Evolutionary conservation across 1,140 invertebrate species (phyloP).

Genomic region (Medauroidea extradentata): DNA sequence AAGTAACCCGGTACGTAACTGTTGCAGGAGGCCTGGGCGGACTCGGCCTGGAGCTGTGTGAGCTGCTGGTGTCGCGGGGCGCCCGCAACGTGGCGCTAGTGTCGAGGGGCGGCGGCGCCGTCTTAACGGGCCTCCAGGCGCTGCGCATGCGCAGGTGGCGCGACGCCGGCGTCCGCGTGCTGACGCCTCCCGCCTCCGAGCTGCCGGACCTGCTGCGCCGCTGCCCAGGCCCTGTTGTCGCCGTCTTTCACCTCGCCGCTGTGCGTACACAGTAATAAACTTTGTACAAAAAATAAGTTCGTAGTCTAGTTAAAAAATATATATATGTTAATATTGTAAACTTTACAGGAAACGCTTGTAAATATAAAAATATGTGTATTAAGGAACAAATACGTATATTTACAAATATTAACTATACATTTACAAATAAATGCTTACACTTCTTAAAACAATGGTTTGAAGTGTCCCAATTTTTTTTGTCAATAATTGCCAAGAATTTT

Average conservation of each 20-base stretch:
- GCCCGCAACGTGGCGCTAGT: constrained; percentile 51
- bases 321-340: neutral
- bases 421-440: neutral
- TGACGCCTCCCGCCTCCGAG: constrained; percentile 40
- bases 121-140: constrained; percentile 54
- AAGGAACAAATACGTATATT: neutral
- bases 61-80: constrained; percentile 55
- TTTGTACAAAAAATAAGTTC: neutral
- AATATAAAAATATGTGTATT: too few species aligned
- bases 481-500: too few species aligned
- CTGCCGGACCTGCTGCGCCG: constrained; percentile 41
- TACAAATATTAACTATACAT: neutral
- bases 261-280: constrained; percentile 35
- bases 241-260: constrained; percentile 58
- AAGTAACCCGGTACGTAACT: too few species aligned
- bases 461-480: too few species aligned
- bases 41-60: constrained; percentile 55
- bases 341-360: too few species aligned
- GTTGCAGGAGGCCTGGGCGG: constrained; percentile 57
- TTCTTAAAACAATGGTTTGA: neutral
- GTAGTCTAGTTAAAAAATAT: neutral
- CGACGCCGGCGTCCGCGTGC: constrained; percentile 42
- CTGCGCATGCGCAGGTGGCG: constrained; percentile 41
- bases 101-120: constrained; percentile 49
- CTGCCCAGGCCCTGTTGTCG: constrained; percentile 49